Evolutionary conservation across 1,140 invertebrate species (phyloP).

Genomic region (Medauroidea extradentata): DNA sequence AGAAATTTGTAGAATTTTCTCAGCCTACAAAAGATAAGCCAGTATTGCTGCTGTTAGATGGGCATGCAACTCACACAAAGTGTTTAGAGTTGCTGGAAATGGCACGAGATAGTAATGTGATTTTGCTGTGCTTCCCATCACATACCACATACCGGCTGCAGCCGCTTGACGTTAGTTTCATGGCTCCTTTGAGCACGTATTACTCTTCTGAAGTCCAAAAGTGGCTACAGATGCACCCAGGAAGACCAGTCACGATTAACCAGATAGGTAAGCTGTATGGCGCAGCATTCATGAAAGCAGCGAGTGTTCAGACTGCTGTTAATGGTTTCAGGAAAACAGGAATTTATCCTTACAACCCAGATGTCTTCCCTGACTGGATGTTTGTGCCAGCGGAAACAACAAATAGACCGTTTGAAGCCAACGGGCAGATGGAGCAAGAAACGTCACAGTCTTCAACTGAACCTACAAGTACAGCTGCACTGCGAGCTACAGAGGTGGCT

Average conservation of each 20-base stretch:
- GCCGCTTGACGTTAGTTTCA: conserved; percentile 37
- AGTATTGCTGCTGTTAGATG: conserved; percentile 35
- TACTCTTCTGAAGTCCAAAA: conserved; percentile 38
- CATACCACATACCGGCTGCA: conserved; percentile 42
- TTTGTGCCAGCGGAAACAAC: no score
- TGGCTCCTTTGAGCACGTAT: conserved; percentile 33
- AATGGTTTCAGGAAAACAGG: no score
- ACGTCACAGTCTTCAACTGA: no score
- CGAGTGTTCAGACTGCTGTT: no score
- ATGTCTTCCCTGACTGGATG: no score
- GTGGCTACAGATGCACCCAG: conserved; percentile 32
- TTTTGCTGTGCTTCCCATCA: conserved; percentile 35
- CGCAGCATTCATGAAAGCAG: conserved; percentile 28
- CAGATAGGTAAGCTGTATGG: conserved; percentile 34
- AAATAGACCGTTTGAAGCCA: no score
- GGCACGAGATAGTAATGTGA: conserved; percentile 30
- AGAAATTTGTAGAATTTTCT: conserved; percentile 31
- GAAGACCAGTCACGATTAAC: conserved; percentile 28
- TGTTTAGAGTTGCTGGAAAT: conserved; percentile 12
- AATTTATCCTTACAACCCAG: no score
- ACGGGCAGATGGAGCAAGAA: no score
- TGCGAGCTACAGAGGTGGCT: no score
- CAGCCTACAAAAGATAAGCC: conserved; percentile 26
- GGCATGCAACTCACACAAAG: conserved; percentile 30
- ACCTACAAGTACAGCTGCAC: no score